Evolutionary conservation across 2,797 vertebrate genomes (phyloP), one percentile per base, ranked within the genome.

Genomic region (Enteromius radiatus): DNA sequence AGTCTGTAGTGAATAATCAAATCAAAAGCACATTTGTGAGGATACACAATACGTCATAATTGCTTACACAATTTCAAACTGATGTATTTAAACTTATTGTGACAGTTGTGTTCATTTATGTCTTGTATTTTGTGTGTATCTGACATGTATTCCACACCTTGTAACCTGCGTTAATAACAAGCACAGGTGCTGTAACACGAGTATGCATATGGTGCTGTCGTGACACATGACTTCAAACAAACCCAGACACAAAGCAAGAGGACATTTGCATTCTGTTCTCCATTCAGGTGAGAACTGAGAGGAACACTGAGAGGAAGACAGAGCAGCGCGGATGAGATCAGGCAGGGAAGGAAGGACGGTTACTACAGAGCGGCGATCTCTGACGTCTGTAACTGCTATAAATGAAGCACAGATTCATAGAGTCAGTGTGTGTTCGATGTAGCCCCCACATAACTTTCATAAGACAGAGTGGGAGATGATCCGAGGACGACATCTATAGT

Each of bases 221-320:
- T 56, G 63, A 82, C 71, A 65, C 71, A 75, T 68, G 71, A 82
- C 71, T 76, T 82, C 80, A 82, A 82, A 82, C 71, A 82, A 82
- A 56, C 61, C 61, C 47, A 76, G 47, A 59, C 47, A 67, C 71
- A 82, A 82, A 82, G 71, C 61, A 67, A 76, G 31, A 26, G 64
- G 28, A 23, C 21, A 83, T 83, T 76, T 83, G 81, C 65, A 77
- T 83, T 70, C 68, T 77, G 81, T 47, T 77, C 74, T 83, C 64
- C 65, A 45, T 47, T 76, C 47, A 64, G 65, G 43, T 54, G 45
- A 67, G 61, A 78, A 65, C 56, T 43, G n/a, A n/a, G n/a, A n/a
- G n/a, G n/a, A n/a, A 65, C 19, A 52, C 45, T 31, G 43, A 52
- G 28, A 43, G 54, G 23, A 76, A 76, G 75, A 43, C 38, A 45